Conservation (phyloP, 2,888 invertebrate genomes). For the Rhaphigaster nebulosa region DNA sequence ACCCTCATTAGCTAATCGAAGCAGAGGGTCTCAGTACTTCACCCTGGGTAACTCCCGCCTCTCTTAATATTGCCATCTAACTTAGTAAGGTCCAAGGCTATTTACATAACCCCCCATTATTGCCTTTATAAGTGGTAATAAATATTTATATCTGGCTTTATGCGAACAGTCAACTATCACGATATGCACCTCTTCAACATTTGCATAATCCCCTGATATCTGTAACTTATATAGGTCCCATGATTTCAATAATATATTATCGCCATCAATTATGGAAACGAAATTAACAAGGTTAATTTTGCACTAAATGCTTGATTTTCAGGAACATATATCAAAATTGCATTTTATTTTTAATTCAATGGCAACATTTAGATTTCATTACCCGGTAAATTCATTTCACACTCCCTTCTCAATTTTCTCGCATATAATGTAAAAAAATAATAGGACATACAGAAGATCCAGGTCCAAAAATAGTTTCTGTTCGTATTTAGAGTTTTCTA, state of each 20-base stretch:
- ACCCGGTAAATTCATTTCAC: too few relatives aligned
- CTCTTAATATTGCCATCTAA: slow-evolving; percentile 35
- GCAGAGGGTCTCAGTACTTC: slow-evolving; percentile 27
- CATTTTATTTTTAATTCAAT: too few relatives aligned
- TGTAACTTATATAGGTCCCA: background rate
- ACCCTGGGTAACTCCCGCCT: background rate
- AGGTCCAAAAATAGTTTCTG: too few relatives aligned
- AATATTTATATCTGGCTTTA: slow-evolving; percentile 7
- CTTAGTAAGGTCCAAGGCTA: background rate
- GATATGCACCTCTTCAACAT: background rate
- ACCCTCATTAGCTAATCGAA: slow-evolving; percentile 24
- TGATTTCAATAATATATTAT: background rate
- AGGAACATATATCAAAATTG: background rate
- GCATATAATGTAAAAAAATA: too few relatives aligned
- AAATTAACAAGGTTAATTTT: background rate
- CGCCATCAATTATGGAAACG: background rate
- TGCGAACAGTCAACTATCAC: background rate
- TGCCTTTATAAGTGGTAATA: slow-evolving; percentile 19
- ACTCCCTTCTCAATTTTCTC: too few relatives aligned
- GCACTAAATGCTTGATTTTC: background rate
- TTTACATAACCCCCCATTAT: slow-evolving; percentile 33
- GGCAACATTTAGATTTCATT: too few relatives aligned
- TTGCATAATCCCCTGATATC: slow-evolving; percentile 1
- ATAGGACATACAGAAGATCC: too few relatives aligned
- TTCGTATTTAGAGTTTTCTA: too few relatives aligned